These are phyloP conservation scores for Athalia cordata DNA, from an alignment of 2,888 invertebrate genomes.

Conservation along the genomic window DNA sequence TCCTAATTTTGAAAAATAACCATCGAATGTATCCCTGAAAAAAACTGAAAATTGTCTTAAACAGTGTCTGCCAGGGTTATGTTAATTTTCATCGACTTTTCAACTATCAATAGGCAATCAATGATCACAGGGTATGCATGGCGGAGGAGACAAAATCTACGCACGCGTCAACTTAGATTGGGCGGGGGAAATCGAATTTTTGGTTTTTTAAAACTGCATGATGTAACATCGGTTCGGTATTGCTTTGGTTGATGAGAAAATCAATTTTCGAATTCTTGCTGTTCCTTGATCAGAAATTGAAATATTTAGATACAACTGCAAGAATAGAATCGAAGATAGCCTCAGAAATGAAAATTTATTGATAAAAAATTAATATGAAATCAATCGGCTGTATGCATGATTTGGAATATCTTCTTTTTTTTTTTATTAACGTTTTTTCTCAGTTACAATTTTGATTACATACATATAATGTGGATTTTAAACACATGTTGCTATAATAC, in stretches of 20 bases:
- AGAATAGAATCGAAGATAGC: neutral
- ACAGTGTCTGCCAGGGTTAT: neutral
- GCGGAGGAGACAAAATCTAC: neutral
- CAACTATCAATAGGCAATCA: neutral
- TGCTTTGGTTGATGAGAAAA: neutral
- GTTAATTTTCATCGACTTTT: neutral
- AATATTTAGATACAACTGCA: neutral
- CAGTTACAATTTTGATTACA: conserved; percentile 73
- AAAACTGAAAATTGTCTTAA: neutral
- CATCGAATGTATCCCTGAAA: neutral
- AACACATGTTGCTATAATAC: conserved; percentile 72
- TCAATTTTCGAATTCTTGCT: neutral
- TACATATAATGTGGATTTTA: conserved; percentile 72
- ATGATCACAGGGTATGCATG: neutral
- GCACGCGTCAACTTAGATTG: neutral
- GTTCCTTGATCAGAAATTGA: neutral
- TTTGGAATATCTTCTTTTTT: conserved; percentile 56
- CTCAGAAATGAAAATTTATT: neutral
- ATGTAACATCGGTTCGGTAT: neutral
- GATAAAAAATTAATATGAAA: neutral
- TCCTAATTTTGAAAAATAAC: neutral
- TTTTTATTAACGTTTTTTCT: conserved; percentile 71
- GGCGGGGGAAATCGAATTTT: neutral
- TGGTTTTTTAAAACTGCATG: neutral
- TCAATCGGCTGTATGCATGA: neutral